A percentile compares a stretch with the other conserved stretches of the same genome.
These are phyloP conservation scores for Passer montanus DNA, from an alignment of 2,113 vertebrate species.

Conservation along the genomic window DNA sequence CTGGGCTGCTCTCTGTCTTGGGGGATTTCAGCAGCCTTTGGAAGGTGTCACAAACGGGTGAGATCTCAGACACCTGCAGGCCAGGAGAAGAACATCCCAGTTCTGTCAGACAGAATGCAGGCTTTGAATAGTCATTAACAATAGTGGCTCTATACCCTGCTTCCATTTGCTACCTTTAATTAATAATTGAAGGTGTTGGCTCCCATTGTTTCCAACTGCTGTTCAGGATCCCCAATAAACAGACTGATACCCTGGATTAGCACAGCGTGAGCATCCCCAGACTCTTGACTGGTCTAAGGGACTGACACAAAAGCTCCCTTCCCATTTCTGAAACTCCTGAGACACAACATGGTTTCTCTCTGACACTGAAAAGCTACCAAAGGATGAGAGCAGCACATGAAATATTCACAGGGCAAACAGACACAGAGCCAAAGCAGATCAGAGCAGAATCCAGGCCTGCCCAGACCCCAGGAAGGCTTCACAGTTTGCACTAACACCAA, in stretches of 20 bases:
- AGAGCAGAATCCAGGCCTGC: background rate
- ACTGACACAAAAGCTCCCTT: slow-evolving; percentile 1
- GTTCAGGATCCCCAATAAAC: background rate
- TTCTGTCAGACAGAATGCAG: background rate
- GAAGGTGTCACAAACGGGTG: background rate
- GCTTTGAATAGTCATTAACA: slow-evolving; percentile 18
- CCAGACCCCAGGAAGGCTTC: background rate
- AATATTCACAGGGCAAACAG: slow-evolving; percentile 14
- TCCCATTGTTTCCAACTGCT: background rate
- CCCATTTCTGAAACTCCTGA: background rate
- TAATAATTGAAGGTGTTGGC: slow-evolving; percentile 72
- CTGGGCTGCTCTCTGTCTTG: background rate
- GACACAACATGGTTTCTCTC: background rate
- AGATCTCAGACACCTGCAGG: slow-evolving; percentile 16
- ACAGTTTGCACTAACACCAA: background rate
- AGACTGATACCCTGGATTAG: background rate
- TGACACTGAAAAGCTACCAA: background rate
- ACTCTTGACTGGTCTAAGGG: slow-evolving; percentile 11
- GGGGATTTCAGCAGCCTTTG: background rate
- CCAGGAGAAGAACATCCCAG: background rate
- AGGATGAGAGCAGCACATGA: background rate
- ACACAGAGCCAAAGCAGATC: background rate
- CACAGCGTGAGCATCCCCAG: background rate
- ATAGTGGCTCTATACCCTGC: background rate
- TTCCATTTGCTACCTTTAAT: slow-evolving; percentile 47